Conservation (phyloP, 2,888 invertebrate genomes). For the Desoria tigrina region DNA sequence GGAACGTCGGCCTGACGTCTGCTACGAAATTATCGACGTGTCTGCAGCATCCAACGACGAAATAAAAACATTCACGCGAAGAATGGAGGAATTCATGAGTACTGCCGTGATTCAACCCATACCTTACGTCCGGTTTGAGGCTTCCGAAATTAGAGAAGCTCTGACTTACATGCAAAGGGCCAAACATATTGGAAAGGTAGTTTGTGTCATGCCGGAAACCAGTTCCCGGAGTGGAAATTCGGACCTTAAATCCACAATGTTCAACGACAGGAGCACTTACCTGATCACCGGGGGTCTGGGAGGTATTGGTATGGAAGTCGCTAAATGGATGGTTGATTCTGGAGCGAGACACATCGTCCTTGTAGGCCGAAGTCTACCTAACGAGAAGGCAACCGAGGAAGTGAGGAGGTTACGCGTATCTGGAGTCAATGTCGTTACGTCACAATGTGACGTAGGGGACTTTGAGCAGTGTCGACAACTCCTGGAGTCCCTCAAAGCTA, state of each 20-base stretch:
- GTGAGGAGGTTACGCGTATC: constrained; percentile 19
- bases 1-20: constrained; percentile 21
- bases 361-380: constrained; percentile 29
- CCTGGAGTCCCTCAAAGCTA: constrained; percentile 7
- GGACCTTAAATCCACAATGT: constrained; percentile 14
- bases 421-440: constrained; percentile 20
- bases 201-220: constrained; percentile 13
- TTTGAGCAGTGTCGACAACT: constrained; percentile 22
- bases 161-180: constrained; percentile 32
- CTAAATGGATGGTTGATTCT: constrained; percentile 37
- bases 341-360: constrained; percentile 36
- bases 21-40: constrained; percentile 26
- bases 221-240: neutral
- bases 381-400: neutral
- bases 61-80: neutral
- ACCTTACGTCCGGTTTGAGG: constrained; percentile 34
- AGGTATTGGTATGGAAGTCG: constrained; percentile 38
- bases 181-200: constrained; percentile 27
- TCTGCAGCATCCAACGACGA: constrained; percentile 21
- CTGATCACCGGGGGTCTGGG: constrained; percentile 43
- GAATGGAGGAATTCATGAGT: neutral
- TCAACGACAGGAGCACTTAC: constrained; percentile 34
- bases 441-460: constrained; percentile 33
- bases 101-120: constrained; percentile 17
- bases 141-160: constrained; percentile 29